phyloP scores from a whole-genome alignment of 35 echinoderm and acorn worm genomes.

The Lytechinus variegatus region DNA sequence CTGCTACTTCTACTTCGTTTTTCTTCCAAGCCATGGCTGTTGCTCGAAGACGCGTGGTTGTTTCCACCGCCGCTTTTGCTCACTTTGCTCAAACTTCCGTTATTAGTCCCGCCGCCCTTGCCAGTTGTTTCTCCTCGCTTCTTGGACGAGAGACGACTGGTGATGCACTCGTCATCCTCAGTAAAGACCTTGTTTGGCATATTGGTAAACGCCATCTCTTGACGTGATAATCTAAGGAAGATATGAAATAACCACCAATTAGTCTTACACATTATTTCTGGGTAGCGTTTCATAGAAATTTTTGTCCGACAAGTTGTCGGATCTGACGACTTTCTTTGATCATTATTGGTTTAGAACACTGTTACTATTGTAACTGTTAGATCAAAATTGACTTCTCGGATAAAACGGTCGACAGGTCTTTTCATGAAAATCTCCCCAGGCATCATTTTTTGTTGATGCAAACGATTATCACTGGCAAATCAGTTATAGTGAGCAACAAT shows the following conservation, averaged over 20 bases:
- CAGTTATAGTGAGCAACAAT: too few relatives aligned
- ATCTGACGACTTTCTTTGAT: too few relatives aligned
- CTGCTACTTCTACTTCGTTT: conserved; percentile 5
- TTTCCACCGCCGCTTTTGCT: not conserved
- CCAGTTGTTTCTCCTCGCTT: not conserved
- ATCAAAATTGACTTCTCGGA: too few relatives aligned
- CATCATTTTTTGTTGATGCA: too few relatives aligned
- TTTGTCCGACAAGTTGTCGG: too few relatives aligned
- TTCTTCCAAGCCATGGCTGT: not conserved
- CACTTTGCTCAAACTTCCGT: conserved; percentile 19
- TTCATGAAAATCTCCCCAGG: too few relatives aligned
- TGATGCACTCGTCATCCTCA: conserved; percentile 85
- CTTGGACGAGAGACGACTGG: conserved; percentile 28
- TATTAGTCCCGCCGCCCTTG: not conserved
- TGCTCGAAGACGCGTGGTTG: not conserved
- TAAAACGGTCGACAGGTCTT: too few relatives aligned
- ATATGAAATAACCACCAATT: not conserved
- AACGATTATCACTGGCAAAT: too few relatives aligned
- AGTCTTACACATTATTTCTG: not conserved
- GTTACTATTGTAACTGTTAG: too few relatives aligned
- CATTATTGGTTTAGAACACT: too few relatives aligned
- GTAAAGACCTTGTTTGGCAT: conserved; percentile 94
- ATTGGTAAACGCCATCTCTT: conserved; percentile 88
- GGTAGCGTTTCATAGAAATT: too few relatives aligned
- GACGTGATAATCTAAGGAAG: conserved; percentile 74